These are phyloP conservation scores for Hippopotamus amphibius DNA, from an alignment of 2,113 vertebrate genomes.

Conservation along the genomic window DNA sequence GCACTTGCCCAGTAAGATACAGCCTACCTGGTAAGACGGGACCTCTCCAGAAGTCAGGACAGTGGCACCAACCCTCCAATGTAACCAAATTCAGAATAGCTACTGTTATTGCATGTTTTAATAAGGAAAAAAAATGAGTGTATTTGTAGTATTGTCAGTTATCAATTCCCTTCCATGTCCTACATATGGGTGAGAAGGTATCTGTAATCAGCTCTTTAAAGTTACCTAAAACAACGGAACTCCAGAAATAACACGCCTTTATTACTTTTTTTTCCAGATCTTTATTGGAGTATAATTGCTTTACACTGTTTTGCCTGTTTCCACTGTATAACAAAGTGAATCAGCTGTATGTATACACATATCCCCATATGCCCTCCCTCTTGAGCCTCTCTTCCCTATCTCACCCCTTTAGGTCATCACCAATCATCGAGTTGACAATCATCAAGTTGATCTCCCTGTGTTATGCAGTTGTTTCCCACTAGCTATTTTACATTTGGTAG, in stretches of 20 bases:
- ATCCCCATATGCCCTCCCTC: too few relatives aligned
- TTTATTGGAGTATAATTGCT: too few relatives aligned
- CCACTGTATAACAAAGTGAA: too few relatives aligned
- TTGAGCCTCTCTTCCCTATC: too few relatives aligned
- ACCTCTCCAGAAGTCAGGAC: background rate
- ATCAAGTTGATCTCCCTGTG: too few relatives aligned
- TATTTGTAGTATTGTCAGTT: background rate
- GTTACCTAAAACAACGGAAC: background rate
- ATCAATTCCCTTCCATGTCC: background rate
- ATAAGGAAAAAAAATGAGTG: background rate
- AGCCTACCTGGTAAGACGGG: background rate
- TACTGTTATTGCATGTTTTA: background rate
- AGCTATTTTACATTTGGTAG: too few relatives aligned
- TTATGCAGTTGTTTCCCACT: too few relatives aligned
- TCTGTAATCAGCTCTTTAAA: background rate
- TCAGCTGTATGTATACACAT: too few relatives aligned
- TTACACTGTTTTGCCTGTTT: too few relatives aligned
- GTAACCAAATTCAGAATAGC: background rate
- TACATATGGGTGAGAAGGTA: background rate
- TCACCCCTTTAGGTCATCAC: too few relatives aligned
- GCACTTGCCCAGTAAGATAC: background rate
- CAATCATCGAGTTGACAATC: too few relatives aligned
- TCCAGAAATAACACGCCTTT: background rate
- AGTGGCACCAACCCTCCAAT: background rate
- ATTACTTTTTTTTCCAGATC: too few relatives aligned